Evolutionary conservation across 2,113 vertebrate species (phyloP).

Genomic region (Myxocyprinus asiaticus): DNA sequence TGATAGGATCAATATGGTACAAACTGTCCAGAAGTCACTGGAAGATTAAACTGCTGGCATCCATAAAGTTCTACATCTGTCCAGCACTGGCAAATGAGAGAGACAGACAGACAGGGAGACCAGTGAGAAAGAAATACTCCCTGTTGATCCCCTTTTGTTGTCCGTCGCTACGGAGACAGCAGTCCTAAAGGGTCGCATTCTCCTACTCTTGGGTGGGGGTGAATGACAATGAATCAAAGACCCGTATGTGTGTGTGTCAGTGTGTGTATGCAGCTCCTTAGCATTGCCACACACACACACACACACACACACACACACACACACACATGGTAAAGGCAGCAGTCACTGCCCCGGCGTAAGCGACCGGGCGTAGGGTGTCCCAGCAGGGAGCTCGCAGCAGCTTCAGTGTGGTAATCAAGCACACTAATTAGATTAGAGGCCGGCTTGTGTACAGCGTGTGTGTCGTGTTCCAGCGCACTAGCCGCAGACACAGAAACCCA

Average conservation of each 20-base stretch:
- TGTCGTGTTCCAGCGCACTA: constrained; percentile 67
- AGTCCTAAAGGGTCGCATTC: constrained; percentile 72
- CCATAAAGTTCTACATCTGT: constrained; percentile 65
- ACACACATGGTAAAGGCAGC: constrained; percentile 35
- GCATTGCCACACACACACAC: constrained; percentile 46
- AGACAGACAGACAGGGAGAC: constrained; percentile 15
- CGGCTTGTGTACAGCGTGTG: constrained; percentile 62
- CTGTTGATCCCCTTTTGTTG: constrained; percentile 76
- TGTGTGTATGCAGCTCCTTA: constrained; percentile 33
- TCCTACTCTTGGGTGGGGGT: constrained; percentile 50
- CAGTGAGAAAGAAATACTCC: constrained; percentile 70
- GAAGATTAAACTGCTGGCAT: background rate
- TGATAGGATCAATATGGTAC: constrained; percentile 53
- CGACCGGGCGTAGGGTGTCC: constrained; percentile 49
- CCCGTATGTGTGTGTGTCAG: constrained; percentile 61
- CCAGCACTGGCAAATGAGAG: constrained; percentile 68
- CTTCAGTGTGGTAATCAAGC: constrained; percentile 74
- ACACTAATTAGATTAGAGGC: constrained; percentile 77
- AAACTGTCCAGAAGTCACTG: constrained; percentile 44
- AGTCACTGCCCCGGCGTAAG: constrained; percentile 46
- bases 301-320: too few relatives aligned
- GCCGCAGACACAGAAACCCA: constrained; percentile 64
- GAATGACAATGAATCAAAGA: constrained; percentile 77
- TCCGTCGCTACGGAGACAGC: constrained; percentile 73
- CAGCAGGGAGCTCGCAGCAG: constrained; percentile 59